Evolutionary conservation across 1,140 invertebrate genomes (phyloP).

Genomic region (Megalopta genalis): DNA sequence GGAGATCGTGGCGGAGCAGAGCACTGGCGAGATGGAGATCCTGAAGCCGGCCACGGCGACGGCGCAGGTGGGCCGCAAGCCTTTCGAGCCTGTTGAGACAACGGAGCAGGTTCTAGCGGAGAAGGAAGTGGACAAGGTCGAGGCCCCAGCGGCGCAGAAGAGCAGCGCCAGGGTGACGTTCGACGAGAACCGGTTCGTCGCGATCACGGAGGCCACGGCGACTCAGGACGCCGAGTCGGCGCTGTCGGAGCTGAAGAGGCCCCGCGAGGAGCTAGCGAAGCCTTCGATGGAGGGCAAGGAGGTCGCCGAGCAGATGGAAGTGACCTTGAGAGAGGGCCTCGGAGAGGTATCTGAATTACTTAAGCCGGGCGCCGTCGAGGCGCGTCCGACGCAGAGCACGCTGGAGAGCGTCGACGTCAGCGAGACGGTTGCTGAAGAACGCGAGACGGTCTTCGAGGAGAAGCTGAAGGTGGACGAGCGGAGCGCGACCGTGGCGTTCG

Average conservation of each 20-base stretch:
- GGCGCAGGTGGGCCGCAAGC: slow-evolving; percentile 61
- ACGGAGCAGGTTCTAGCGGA: slow-evolving; percentile 63
- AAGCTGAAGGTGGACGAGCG: slow-evolving; percentile 66
- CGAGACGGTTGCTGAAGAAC: slow-evolving; percentile 69
- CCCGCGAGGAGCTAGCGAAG: slow-evolving; percentile 57
- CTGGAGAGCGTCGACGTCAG: slow-evolving; percentile 69
- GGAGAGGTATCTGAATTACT: slow-evolving; percentile 55
- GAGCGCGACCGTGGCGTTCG: slow-evolving; percentile 75
- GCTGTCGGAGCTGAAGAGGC: slow-evolving; percentile 49
- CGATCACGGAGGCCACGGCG: slow-evolving; percentile 65
- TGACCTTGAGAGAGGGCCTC: slow-evolving; percentile 66
- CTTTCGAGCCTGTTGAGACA: slow-evolving; percentile 64
- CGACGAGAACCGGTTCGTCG: slow-evolving; percentile 70
- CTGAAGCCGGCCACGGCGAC: slow-evolving; percentile 46
- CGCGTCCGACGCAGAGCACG: slow-evolving; percentile 64
- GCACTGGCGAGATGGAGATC: slow-evolving; percentile 52
- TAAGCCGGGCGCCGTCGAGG: slow-evolving; percentile 51
- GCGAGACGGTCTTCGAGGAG: slow-evolving; percentile 67
- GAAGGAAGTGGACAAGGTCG: slow-evolving; percentile 57
- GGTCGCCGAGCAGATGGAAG: slow-evolving; percentile 69
- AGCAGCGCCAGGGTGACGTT: slow-evolving; percentile 64
- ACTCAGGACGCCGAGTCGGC: slow-evolving; percentile 62
- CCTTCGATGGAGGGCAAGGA: slow-evolving; percentile 68
- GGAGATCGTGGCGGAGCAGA: slow-evolving; percentile 58
- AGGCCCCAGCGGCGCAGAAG: slow-evolving; percentile 46